Conservation (phyloP, 2,113 vertebrate genomes). For the Platysternon megacephalum region DNA sequence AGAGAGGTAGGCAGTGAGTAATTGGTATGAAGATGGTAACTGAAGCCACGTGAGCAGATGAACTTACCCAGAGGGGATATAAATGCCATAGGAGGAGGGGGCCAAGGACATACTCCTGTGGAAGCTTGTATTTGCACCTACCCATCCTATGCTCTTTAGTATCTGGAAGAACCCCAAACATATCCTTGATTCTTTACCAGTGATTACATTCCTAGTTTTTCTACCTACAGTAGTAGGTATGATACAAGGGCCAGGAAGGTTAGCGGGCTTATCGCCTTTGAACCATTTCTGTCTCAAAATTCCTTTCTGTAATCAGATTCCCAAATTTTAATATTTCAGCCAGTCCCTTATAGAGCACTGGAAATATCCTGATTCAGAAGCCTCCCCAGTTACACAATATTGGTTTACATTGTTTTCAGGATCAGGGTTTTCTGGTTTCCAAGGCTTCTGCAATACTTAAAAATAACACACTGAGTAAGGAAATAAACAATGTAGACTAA, state of each 20-base stretch:
- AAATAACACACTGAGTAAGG: background rate
- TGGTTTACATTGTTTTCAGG: background rate
- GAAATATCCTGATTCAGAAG: background rate
- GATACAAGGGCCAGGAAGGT: accelerated
- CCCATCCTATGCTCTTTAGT: background rate
- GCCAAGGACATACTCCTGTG: background rate
- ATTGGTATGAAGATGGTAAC: background rate
- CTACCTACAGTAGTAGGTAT: background rate
- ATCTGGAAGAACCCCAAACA: background rate
- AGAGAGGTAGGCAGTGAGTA: background rate
- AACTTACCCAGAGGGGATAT: background rate
- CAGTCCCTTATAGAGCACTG: background rate
- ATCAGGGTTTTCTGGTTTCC: background rate
- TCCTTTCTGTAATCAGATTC: background rate
- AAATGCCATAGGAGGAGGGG: background rate
- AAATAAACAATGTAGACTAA: background rate
- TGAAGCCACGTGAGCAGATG: background rate
- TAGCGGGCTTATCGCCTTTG: background rate
- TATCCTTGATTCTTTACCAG: background rate
- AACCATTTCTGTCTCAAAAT: background rate
- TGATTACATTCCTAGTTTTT: background rate
- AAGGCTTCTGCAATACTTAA: accelerated
- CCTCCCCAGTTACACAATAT: accelerated
- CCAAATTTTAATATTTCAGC: background rate
- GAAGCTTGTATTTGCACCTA: background rate